Base-by-base conservation (phyloP, 2,797 vertebrate species). In the Ctenopoma multispine region DNA sequence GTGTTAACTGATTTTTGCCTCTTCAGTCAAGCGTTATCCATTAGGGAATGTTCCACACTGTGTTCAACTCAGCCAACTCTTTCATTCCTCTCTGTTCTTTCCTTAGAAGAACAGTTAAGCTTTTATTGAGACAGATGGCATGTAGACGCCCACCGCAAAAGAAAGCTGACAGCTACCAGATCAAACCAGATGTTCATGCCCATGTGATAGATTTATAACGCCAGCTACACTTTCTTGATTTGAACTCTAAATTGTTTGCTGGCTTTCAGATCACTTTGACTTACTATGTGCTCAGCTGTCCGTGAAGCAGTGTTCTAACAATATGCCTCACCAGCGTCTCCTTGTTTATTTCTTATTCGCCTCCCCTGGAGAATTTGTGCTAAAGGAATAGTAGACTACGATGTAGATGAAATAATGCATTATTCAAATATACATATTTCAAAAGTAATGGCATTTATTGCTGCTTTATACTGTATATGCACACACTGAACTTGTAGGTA, bases 111-210 rank as follows among this genome's bases (percentile, higher is more conserved):
- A 60, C 63, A 44, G 24, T 79, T 70, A 34, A 67, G 56, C 72
- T 62, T 74, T 67, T 53, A 55, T 59, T 27, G 66, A 80, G 78
- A 78, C 85, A 90, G 87, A 89, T 76, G 82, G 81, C 46, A 7
- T 5, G 31, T 56, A 71, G 79, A 87, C 57, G 48, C 69, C 69
- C 34, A 41, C 58, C 63, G 34, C 67, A 74, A 68, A 81, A 4
- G 11, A 73, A 76, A 63, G 72, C 81, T 64, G 79, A 74, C 69
- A 70, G 67, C 66, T 27, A 67, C 40, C 60, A 44, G 46, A 18
- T 1, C 68, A 84, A 72, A 72, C 67, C 70, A 84, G 73, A 72
- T 67, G 75, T 85, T 78, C 63, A 57, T 29, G 69, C 55, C 54
- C 31, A 48, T 29, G 27, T 58, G 63, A 50, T 67, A 47, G 41